Evolutionary conservation across 2,113 vertebrate genomes (phyloP), one percentile per base, ranked within the genome.

Genomic region (Petromus typicus): DNA sequence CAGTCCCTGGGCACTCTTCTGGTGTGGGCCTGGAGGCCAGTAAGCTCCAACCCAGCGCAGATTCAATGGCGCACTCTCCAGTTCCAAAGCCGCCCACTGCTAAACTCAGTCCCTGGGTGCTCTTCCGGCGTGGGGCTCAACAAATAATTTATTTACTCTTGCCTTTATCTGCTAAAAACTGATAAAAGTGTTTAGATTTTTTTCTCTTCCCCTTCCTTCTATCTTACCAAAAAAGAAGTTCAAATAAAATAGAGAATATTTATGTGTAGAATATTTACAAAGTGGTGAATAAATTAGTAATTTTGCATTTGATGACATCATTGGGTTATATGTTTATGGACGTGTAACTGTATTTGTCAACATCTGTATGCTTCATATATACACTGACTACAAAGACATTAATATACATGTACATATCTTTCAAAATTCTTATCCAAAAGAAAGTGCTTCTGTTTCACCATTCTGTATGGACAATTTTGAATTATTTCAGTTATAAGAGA

Each of bases 281-380:
- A 76, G 43, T 73, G 37, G 43, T 89, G n/a, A 81, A 81, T 89
- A 12, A 89, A 80, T 45, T 83, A 80, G 79, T 64, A 93, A n/a
- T 81, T 78, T 56, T 81, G 0, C 11, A 78, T 8, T 63, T 63
- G 14, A 76, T 54, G 51, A 86, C 75, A 17, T 32, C 64, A 54
- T n/a, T 75, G 9, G 3, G 34, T 56, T 59, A 40, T 59, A 89
- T 40, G 10, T 56, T 78, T 56, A 56, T 80, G 73, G 56, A 51
- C 11, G 73, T 12, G 20, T 30, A 7, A 18, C 34, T 88, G 17
- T 45, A 54, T 51, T 73, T 51, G 64, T 32, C 30, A 5, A 61
- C 34, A 45, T 71, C 54, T 64, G 43, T 48, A 27, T 37, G 40
- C 37, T 43, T 73, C 27, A 6, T 83, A 48, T 87, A 18, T 54